Conservation (phyloP, 2,113 vertebrate genomes). For the Tringa solitaria region DNA sequence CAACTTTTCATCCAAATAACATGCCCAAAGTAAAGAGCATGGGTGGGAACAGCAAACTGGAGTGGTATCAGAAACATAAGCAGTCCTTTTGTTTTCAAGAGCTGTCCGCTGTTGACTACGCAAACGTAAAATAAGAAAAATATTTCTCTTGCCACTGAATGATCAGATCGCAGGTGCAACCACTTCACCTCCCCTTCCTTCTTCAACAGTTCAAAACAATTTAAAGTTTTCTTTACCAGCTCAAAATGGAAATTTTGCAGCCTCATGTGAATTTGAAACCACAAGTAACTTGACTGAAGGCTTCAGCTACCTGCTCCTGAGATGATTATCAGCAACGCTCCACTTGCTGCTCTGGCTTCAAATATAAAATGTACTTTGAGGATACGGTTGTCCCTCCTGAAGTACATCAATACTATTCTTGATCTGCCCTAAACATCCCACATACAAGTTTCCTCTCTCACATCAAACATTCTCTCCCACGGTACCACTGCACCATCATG, state of each 20-base stretch:
- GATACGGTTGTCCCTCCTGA: background rate
- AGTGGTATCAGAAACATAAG: background rate
- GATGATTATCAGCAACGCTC: background rate
- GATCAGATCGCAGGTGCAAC: background rate
- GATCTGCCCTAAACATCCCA: background rate
- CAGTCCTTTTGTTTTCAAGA: background rate
- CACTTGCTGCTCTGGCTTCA: background rate
- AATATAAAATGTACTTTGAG: background rate
- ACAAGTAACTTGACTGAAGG: background rate
- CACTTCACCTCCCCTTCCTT: background rate
- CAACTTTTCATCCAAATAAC: background rate
- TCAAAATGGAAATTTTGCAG: background rate
- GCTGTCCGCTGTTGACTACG: background rate
- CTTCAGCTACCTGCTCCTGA: background rate
- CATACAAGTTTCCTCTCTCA: fast-evolving
- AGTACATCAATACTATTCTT: background rate
- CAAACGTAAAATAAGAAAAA: background rate
- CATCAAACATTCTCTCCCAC: background rate
- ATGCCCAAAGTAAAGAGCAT: background rate
- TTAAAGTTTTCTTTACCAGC: background rate
- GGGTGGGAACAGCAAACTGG: background rate
- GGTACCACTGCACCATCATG: fast-evolving
- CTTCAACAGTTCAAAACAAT: background rate
- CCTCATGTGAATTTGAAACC: background rate
- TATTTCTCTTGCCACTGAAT: background rate